Base-by-base conservation (phyloP, 2,888 invertebrate genomes). In the Acheta domesticus region DNA sequence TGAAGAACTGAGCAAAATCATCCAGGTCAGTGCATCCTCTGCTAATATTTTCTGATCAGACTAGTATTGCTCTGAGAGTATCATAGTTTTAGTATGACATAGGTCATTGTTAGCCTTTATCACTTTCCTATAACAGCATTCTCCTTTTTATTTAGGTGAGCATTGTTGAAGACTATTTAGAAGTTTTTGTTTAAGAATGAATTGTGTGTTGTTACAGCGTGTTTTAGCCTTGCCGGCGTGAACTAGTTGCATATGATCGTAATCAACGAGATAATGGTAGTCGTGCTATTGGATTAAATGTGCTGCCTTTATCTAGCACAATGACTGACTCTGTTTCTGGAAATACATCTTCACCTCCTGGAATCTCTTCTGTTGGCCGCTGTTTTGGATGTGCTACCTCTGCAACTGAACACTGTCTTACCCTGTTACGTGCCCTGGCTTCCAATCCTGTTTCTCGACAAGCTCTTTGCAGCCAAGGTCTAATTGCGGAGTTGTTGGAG, bases 331-430 rank as follows among this genome's bases (percentile, higher is more conserved):
- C 20, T 75, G 75, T 20, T 14, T 21, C 20, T 12, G 75, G 75
- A 75, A 75, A 75, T 75, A 14, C 75, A 75, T 20, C 75, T 23
- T 20, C 19, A 73, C 14, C 14, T 23, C 75, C 36, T 78, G 74
- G 75, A 21, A 79, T 82, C 12, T 86, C 86, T 21, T 84, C 86
- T 23, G 87, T 89, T 0, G 92, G 92, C 82, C 91, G 93, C 5
- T 96, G 96, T 86, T 96, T 95, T 86, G 96, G 96, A 0, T 96
- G 96, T 85, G 94, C 97, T 2, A 91, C 95, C 79, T 93, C 98
- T 2, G 95, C 97, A 74, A 95, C 97, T 0, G 96, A 97, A 86
- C 97, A 97, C 86, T 98, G 98, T 86, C 90, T 98, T 49, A 97
- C 97, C 0, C 88, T 98, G 76, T 88, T 98, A 78, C 91, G 97